These are phyloP conservation scores for Hippocampus comes DNA, from an alignment of 2,113 vertebrate species.

Conservation along the genomic window DNA sequence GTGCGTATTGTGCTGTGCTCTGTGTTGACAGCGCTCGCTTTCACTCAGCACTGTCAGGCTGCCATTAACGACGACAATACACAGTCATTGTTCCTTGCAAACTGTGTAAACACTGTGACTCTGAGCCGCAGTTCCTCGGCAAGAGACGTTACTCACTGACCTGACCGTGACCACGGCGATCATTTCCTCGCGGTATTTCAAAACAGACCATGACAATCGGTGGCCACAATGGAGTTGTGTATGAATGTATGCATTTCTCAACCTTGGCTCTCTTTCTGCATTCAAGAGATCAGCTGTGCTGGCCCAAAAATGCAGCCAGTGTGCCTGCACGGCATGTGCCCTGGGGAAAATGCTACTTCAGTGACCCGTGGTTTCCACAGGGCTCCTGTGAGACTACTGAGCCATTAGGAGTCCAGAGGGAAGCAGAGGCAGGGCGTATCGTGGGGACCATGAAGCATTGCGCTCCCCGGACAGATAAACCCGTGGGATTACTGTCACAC, in stretches of 20 bases:
- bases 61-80: conserved; percentile 54
- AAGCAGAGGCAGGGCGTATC: conserved; percentile 25
- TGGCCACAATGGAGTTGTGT: conserved; percentile 13
- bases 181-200: conserved; percentile 7
- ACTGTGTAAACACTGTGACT: conserved; percentile 48
- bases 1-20: conserved; percentile 48
- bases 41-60: conserved; percentile 47
- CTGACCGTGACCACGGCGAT: conserved; percentile 16
- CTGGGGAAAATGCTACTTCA: conserved; percentile 36
- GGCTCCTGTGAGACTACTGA: conserved; percentile 37
- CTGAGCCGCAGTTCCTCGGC: conserved; percentile 23
- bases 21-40: conserved; percentile 50
- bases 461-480: conserved; percentile 53
- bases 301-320: conserved; percentile 26
- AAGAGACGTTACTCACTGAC: conserved; percentile 26
- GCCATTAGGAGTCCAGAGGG: conserved; percentile 35
- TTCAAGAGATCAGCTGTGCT: conserved; percentile 50
- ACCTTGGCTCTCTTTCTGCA: conserved; percentile 6
- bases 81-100: conserved; percentile 43
- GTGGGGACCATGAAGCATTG: conserved; percentile 22
- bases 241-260: conserved; percentile 33
- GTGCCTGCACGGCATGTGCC: conserved; percentile 16
- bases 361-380: conserved; percentile 36
- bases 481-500: conserved; percentile 46
- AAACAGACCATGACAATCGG: conserved; percentile 23